Conservation (phyloP, 2,797 vertebrate genomes). For the Crocidura indochinensis region DNA sequence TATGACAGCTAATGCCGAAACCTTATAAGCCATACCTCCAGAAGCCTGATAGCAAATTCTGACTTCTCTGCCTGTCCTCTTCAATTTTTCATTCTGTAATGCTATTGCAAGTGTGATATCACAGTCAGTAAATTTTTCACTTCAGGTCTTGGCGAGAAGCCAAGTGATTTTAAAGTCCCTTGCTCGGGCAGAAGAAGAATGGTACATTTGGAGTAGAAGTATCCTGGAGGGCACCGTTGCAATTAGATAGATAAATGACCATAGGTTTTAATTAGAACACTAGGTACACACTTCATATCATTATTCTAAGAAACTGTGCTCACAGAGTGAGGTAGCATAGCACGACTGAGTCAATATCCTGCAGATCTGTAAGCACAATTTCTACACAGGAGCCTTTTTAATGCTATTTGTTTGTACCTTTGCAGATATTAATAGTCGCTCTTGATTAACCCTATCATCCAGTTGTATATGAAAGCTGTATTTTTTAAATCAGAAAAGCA, state of each 20-base stretch:
- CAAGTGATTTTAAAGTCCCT: slow-evolving; percentile 91
- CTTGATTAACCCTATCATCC: slow-evolving; percentile 31
- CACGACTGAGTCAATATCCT: slow-evolving; percentile 90
- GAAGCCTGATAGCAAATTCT: slow-evolving; percentile 82
- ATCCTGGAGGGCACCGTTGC: slow-evolving; percentile 95
- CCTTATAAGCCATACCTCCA: slow-evolving; percentile 75
- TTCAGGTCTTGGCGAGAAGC: slow-evolving; percentile 89
- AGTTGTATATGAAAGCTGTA: slow-evolving; percentile 77
- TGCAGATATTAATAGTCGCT: slow-evolving; percentile 70
- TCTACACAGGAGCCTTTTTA: slow-evolving; percentile 75
- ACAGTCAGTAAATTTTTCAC: slow-evolving; percentile 88
- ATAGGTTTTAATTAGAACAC: slow-evolving; percentile 96
- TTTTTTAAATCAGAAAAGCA: slow-evolving; percentile 51
- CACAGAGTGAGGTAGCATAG: slow-evolving; percentile 88
- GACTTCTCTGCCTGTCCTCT: slow-evolving; percentile 86
- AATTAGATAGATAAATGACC: slow-evolving; percentile 97
- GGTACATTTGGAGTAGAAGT: slow-evolving; percentile 93
- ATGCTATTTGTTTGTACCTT: slow-evolving; percentile 82
- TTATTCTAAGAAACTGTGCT: slow-evolving; percentile 92
- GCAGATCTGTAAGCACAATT: slow-evolving; percentile 87
- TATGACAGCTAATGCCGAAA: slow-evolving; percentile 72
- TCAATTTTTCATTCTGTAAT: slow-evolving; percentile 86
- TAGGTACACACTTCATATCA: slow-evolving; percentile 92
- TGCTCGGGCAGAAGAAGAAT: slow-evolving; percentile 90
- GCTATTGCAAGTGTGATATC: slow-evolving; percentile 87